A percentile compares a stretch with the other conserved stretches of the same genome.
phyloP scores from a whole-genome alignment of 2,888 invertebrate genomes.

The Furcula furcula region DNA sequence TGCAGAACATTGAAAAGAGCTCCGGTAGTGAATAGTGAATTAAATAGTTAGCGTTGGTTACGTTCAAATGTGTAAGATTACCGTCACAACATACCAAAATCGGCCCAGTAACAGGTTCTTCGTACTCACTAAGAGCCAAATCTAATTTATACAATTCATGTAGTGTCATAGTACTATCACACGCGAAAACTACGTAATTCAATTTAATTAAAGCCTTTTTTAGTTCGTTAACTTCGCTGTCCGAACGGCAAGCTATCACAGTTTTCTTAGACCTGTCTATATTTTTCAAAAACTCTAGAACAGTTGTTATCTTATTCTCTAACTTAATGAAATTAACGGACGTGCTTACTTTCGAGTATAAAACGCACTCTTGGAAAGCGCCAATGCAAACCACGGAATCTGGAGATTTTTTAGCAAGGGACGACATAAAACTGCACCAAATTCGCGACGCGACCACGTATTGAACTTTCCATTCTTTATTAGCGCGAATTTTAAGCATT shows the following conservation, averaged over 20 bases:
- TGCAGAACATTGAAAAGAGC: constrained; percentile 85
- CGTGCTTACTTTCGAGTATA: constrained; percentile 83
- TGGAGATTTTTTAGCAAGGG: constrained; percentile 77
- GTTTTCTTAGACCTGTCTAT: constrained; percentile 72
- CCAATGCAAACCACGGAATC: constrained; percentile 86
- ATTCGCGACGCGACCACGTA: constrained; percentile 81
- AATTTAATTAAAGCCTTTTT: constrained; percentile 37
- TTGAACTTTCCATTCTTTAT: constrained; percentile 77
- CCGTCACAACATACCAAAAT: constrained; percentile 87
- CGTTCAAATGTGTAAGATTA: constrained; percentile 81
- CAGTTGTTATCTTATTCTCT: constrained; percentile 60
- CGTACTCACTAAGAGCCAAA: constrained; percentile 56
- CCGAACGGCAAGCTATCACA: constrained; percentile 83
- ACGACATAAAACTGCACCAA: constrained; percentile 84
- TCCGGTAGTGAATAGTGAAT: constrained; percentile 87
- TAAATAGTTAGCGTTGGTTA: constrained; percentile 84
- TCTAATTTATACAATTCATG: constrained; percentile 61
- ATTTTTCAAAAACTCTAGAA: constrained; percentile 74
- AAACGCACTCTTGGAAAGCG: constrained; percentile 87
- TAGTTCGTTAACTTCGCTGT: constrained; percentile 78
- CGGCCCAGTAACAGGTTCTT: constrained; percentile 64
- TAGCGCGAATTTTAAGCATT: constrained; percentile 60
- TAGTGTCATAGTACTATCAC: constrained; percentile 59
- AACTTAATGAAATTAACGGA: constrained; percentile 56
- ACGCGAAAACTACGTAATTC: constrained; percentile 48